phyloP scores from a whole-genome alignment of 2,888 invertebrate species.

The Melanotus villosus region DNA sequence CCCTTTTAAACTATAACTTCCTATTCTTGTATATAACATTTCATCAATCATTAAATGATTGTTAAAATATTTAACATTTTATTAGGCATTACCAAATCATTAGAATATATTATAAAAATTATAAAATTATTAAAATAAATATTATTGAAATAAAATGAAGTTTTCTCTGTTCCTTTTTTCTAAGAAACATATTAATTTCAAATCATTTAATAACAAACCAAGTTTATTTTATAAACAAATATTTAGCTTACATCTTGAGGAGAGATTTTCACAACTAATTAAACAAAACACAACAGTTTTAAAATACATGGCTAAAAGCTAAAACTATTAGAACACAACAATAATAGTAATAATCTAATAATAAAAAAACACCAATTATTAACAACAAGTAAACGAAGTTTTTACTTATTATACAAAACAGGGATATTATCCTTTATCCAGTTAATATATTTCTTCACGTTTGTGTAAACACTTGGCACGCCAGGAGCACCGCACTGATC shows the following conservation, averaged over 20 bases:
- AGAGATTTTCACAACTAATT: too few species aligned
- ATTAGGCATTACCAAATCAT: constrained; percentile 40
- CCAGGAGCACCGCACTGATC: constrained; percentile 82
- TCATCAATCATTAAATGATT: constrained; percentile 40
- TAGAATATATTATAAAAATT: constrained; percentile 38
- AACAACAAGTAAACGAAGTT: too few species aligned
- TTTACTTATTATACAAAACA: too few species aligned
- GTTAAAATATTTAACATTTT: constrained; percentile 44
- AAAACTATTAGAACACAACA: background rate
- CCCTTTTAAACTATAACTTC: constrained; percentile 10
- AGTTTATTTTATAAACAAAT: too few species aligned
- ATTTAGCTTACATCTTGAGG: too few species aligned
- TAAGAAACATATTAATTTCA: too few species aligned
- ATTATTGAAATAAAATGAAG: constrained; percentile 2
- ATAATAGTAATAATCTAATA: background rate
- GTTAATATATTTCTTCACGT: constrained; percentile 79
- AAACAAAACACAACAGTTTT: too few species aligned
- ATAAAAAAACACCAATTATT: too few species aligned
- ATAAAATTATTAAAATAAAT: constrained; percentile 37
- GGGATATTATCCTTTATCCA: constrained; percentile 84
- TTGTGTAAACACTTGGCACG: constrained; percentile 84
- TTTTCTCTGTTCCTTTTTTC: background rate
- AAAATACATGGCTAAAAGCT: too few species aligned
- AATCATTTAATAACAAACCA: too few species aligned
- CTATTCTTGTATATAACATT: constrained; percentile 43